A percentile compares a stretch with the other conserved stretches of the same genome.
These are phyloP conservation scores for Riparia riparia DNA, from an alignment of 2,113 vertebrate genomes.

Conservation along the genomic window DNA sequence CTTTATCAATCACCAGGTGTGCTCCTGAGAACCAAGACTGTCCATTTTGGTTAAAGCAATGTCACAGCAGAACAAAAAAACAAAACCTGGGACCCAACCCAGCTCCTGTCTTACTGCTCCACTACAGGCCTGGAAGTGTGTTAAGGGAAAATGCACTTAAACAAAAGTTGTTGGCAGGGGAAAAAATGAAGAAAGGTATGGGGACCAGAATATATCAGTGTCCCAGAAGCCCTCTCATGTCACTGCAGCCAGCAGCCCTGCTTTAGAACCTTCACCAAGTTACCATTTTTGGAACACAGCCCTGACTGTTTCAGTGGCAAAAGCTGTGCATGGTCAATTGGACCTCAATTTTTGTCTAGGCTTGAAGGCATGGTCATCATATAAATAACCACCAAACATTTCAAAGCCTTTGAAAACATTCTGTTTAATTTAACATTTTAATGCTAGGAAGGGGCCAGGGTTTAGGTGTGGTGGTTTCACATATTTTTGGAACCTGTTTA, in stretches of 20 bases:
- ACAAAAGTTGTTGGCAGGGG: rapidly evolving
- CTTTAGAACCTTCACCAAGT: background rate
- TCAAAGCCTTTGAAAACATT: slow-evolving; percentile 44
- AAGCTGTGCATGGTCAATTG: background rate
- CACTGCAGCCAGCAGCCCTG: background rate
- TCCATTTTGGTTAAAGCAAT: background rate
- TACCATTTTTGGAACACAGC: background rate
- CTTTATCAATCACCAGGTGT: background rate
- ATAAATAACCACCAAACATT: slow-evolving; percentile 13
- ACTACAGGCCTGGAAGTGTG: rapidly evolving
- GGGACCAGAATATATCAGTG: background rate
- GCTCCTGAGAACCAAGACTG: background rate
- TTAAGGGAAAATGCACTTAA: background rate
- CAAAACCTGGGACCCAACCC: rapidly evolving
- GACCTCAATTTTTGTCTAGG: background rate
- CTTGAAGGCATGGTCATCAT: background rate
- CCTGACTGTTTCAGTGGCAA: background rate
- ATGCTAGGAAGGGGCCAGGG: slow-evolving; percentile 25
- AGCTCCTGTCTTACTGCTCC: background rate
- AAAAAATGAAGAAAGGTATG: rapidly evolving
- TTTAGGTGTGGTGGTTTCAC: slow-evolving; percentile 70
- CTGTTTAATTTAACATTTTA: slow-evolving; percentile 25
- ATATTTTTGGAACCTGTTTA: slow-evolving; percentile 70
- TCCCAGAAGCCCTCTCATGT: background rate
- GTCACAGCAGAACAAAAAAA: background rate